These are phyloP conservation scores for Mastomys natalensis DNA, from an alignment of 2,113 vertebrate species.

Conservation along the genomic window DNA sequence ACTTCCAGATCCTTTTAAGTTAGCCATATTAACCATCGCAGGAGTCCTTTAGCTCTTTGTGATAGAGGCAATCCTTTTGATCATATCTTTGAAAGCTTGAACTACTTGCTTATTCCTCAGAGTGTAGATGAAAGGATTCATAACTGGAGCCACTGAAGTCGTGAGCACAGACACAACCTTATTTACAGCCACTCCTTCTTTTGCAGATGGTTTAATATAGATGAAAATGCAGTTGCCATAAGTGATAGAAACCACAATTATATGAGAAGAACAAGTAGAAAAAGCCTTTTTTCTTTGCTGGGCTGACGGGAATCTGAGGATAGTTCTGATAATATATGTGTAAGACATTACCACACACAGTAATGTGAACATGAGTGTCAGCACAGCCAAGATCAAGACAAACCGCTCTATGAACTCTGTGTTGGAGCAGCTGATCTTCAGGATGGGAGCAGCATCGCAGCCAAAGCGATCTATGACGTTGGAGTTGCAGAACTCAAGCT, in stretches of 20 bases:
- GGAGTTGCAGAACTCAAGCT: slow-evolving; percentile 73
- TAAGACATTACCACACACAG: slow-evolving; percentile 70
- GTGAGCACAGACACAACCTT: slow-evolving; percentile 69
- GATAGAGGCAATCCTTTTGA: slow-evolving; percentile 57
- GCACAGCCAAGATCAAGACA: slow-evolving; percentile 44
- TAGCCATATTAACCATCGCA: not conserved
- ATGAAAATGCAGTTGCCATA: slow-evolving; percentile 75
- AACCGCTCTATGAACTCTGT: slow-evolving; percentile 53
- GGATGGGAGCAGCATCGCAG: slow-evolving; percentile 68
- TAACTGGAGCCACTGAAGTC: slow-evolving; percentile 66
- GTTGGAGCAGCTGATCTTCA: slow-evolving; percentile 74
- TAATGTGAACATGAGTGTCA: slow-evolving; percentile 63
- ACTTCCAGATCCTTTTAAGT: not conserved
- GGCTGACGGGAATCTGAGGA: slow-evolving; percentile 69
- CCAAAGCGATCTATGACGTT: slow-evolving; percentile 71
- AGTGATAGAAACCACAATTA: slow-evolving; percentile 72
- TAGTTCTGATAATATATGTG: slow-evolving; percentile 64
- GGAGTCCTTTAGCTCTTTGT: not conserved
- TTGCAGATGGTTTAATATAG: slow-evolving; percentile 76
- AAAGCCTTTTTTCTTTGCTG: slow-evolving; percentile 73
- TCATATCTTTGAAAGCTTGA: slow-evolving; percentile 64
- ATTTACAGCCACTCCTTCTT: slow-evolving; percentile 71
- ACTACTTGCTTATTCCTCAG: slow-evolving; percentile 78
- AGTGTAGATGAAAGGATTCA: slow-evolving; percentile 76
- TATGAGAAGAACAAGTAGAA: slow-evolving; percentile 72